Base-by-base conservation (phyloP, 37 sponge, comb jelly and placozoan species). In the Halisarca cf. caerulea region DNA sequence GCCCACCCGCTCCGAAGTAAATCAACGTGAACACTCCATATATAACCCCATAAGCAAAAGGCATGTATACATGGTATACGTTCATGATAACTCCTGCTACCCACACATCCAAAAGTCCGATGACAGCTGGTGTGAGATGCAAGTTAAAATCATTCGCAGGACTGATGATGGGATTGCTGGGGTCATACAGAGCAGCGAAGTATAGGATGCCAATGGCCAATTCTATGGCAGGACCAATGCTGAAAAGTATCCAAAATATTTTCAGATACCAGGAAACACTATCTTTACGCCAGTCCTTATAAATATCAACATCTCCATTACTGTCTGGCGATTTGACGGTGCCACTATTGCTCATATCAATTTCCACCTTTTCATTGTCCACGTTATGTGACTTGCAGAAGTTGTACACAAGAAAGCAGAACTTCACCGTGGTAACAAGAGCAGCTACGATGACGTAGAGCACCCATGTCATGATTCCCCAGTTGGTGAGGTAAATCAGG, bases 401-500 rank as follows among this genome's bases (percentile, higher is more conserved):
- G n/a, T 30, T 30, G 5, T 68, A 68, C 3, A 30, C 35, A 34
- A 32, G 2, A 4, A 68, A 32, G 33, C 35, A 8, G 15, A 83
- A 69, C 20, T 79, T 69, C 39, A 69, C 47, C 14, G 84, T 83
- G 34, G 27, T 27, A 23, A 80, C 25, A 8, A 79, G n/a, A 11
- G 84, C 89, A 35, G 89, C 79, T 25, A 47, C 34, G 1, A 88
- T 28, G 34, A 88, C 79, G 20, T 88, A 88, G 4, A 45, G 20
- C 18, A 54, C 58, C 69, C 78, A 83, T 33, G 74, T 20, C 35
- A 86, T 5, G 8, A 72, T 61, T 0, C 80, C 85, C 91, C 84
- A 91, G 78, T 84, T 66, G 37, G 88, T 80, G 39, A 91, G 51
- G 41, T 69, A 91, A 41, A 91, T 87, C 39, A 91, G 25, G 14